Evolutionary conservation across 2,797 vertebrate species (phyloP), one percentile per base, ranked within the genome.

Genomic region (Oophaga sylvatica): DNA sequence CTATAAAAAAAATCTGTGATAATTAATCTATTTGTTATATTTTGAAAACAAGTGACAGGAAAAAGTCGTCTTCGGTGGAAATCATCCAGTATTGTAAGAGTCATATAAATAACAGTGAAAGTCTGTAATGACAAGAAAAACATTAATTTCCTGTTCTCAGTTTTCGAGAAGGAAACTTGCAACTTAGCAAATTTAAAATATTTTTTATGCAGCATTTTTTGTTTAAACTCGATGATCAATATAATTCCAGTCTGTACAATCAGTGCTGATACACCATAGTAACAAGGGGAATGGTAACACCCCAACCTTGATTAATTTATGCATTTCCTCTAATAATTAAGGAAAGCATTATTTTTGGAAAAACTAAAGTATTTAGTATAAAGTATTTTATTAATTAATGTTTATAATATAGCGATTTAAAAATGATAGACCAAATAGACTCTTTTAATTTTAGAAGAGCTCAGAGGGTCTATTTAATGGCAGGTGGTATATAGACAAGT

Each of bases 21-120:
- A 78, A 8, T 53, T 20, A 73, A 20, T 56, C 13, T 57, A 16
- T 29, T 16, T 9, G 31, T 59, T 31, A 31, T 31, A 19, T 79
- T 59, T 79, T 79, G 76, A 53, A 79, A 79, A 80, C 29, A 41
- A 35, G 26, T 17, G 26, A 19, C 56, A 62, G 57, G 78, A 80
- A 80, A 62, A 9, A 22, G 56, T 35, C 57, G 59, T 62, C 17
- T 60, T 80, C 57, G 29, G 26, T 20, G 19, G 19, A 59, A 29
- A 78, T 59, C 15, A 19, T 31, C 29, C 53, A 29, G 4, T 31
- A 17, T 8, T 7, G 9, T 16, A 31, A 11, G n/a, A 16, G 16
- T 71, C 13, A 56, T 12, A 19, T 60, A 17, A 60, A 5, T 20
- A 35, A 0, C 7, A 41, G 19, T 80, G 78, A 80, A 80, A 60